Evolutionary conservation across 2,113 vertebrate species (phyloP), one percentile per base, ranked within the genome.

Genomic region (Ciconia stormi): DNA sequence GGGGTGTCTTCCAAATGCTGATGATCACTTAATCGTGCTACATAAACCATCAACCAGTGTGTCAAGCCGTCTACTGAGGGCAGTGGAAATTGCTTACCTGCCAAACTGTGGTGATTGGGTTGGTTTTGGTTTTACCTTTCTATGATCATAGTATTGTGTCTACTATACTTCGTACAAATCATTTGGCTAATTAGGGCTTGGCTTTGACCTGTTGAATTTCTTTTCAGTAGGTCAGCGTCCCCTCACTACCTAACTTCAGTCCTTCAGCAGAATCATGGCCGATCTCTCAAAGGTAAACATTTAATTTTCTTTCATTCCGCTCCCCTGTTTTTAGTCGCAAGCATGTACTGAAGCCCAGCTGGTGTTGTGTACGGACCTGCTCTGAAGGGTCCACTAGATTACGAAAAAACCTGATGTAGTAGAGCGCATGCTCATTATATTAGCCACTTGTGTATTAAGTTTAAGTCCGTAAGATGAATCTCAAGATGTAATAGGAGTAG

Each of bases 271-370:
- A 98, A 93, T 59, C 98, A 98, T 38, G 88, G 98, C 96, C 99
- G 97, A 96, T 98, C 99, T 93, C 98, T 99, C 87, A 99, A 99
- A 99, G 99, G 99, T 99, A 98, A 98, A 23, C 15, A 4, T 25
- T 3, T 14, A 7, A 42, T 76, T 82, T 76, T 53, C 52, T 50
- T 74, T 53, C 2, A 0, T 40, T 73, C 16, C 62, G 10, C 46
- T 69, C 3, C 23, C 9, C 40, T 71, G 42, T 6, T 55, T 82
- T 92, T 79, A 81, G 50, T 66, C 10, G 7, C 21, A 49, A 58
- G 16, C 21, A 7, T 5, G 14, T 49, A 9, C 30, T 62, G 46
- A 65, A 79, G 22, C 25, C 21, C 65, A 47, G 36, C 40, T 91
- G 40, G 27, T 26, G 32, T 2, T 94, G 47, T 36, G 11, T 53